These are phyloP conservation scores for Morelia viridis DNA, from an alignment of 2,797 vertebrate species.

Conservation along the genomic window DNA sequence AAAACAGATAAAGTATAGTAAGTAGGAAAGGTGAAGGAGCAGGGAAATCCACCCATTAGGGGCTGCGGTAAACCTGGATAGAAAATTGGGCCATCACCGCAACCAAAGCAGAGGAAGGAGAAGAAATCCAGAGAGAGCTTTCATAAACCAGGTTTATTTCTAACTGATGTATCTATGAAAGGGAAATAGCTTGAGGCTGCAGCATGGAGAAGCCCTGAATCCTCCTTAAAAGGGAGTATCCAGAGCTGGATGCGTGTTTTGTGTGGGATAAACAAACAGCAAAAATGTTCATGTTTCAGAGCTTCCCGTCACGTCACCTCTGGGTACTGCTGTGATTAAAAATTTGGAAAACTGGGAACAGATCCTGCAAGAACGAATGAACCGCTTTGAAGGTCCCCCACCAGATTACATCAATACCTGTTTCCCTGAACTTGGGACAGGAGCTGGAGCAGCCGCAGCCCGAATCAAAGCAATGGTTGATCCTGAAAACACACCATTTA, in stretches of 20 bases:
- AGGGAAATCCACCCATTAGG: too few relatives aligned
- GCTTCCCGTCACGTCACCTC: constrained; percentile 90
- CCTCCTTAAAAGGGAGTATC: background rate
- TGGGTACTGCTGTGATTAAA: constrained; percentile 91
- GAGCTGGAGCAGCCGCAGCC: constrained; percentile 87
- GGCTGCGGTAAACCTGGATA: too few relatives aligned
- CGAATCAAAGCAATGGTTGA: constrained; percentile 98
- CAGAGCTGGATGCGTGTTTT: background rate
- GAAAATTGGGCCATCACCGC: too few relatives aligned
- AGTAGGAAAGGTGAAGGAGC: too few relatives aligned
- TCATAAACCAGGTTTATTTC: too few relatives aligned
- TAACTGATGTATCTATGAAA: too few relatives aligned
- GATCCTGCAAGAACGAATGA: constrained; percentile 89
- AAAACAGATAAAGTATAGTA: too few relatives aligned
- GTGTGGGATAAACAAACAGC: background rate
- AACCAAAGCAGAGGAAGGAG: too few relatives aligned
- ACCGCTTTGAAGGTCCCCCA: constrained; percentile 94
- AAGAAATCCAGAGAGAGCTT: too few relatives aligned
- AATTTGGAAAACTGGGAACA: constrained; percentile 97
- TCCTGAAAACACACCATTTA: constrained; percentile 98
- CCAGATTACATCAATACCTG: constrained; percentile 95
- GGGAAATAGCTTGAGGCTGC: too few relatives aligned
- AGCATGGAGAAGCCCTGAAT: background rate
- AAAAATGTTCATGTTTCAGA: constrained; percentile 74
- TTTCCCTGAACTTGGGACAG: constrained; percentile 83